Evolutionary conservation across 2,113 vertebrate genomes (phyloP).

Genomic region (Castor canadensis): DNA sequence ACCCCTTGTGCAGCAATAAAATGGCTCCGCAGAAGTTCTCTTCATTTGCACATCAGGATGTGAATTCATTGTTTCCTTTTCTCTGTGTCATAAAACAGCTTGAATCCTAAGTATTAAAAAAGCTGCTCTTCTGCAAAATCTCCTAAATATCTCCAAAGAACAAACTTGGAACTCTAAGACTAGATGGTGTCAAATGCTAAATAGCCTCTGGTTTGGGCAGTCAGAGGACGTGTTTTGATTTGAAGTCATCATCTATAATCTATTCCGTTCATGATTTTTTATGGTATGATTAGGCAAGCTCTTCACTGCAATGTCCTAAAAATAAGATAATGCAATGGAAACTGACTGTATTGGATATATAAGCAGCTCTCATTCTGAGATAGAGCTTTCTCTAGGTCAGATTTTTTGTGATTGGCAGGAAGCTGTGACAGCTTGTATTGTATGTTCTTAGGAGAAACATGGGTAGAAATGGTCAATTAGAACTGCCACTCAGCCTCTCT

Average conservation of each 20-base stretch:
- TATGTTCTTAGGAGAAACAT: slow-evolving; percentile 79
- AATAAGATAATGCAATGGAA: slow-evolving; percentile 78
- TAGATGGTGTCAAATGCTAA: slow-evolving; percentile 66
- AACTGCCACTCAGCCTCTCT: slow-evolving; percentile 83
- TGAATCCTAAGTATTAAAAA: background rate
- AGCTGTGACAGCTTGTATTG: slow-evolving; percentile 81
- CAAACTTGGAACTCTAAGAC: background rate
- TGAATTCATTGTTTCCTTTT: slow-evolving; percentile 35
- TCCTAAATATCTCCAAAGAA: background rate
- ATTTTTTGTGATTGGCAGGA: slow-evolving; percentile 85
- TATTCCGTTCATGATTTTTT: slow-evolving; percentile 77
- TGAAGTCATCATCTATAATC: slow-evolving; percentile 77
- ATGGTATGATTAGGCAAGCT: slow-evolving; percentile 70
- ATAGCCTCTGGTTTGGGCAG: slow-evolving; percentile 72
- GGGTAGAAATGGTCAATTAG: slow-evolving; percentile 85
- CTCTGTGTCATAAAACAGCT: slow-evolving; percentile 48
- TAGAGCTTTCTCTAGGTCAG: slow-evolving; percentile 79
- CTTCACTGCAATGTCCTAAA: slow-evolving; percentile 79
- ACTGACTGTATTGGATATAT: slow-evolving; percentile 79
- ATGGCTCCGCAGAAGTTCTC: background rate
- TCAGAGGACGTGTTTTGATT: slow-evolving; percentile 77
- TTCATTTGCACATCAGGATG: slow-evolving; percentile 24
- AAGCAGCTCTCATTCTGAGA: slow-evolving; percentile 72
- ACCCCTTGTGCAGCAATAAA: slow-evolving; percentile 9
- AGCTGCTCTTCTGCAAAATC: background rate